These are phyloP conservation scores for Microctenopoma lineatum DNA, from an alignment of 2,797 vertebrate species.

Conservation along the genomic window DNA sequence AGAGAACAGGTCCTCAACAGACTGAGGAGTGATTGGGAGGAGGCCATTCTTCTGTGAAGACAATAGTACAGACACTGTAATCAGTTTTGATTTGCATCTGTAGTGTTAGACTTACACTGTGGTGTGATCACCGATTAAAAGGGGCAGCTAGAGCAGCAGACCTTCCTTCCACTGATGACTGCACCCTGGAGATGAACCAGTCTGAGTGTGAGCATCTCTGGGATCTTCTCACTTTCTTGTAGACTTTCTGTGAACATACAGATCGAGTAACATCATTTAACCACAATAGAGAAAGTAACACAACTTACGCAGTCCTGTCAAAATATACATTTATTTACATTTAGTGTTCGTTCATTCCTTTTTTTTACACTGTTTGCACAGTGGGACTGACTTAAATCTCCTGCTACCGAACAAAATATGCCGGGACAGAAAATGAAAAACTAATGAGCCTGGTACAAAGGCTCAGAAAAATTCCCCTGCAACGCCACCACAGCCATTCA, in stretches of 20 bases:
- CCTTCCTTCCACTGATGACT: constrained; percentile 91
- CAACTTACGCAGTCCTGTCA: neutral
- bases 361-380: neutral
- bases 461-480: constrained; percentile 1
- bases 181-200: constrained; percentile 92
- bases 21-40: constrained; percentile 82
- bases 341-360: neutral
- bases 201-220: constrained; percentile 84
- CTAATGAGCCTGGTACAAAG: neutral
- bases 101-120: constrained; percentile 8
- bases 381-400: neutral
- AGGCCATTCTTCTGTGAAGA: constrained; percentile 89
- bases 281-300: constrained; percentile 1
- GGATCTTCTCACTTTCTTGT: constrained; percentile 81
- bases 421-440: neutral
- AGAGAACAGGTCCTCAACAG: constrained; percentile 88
- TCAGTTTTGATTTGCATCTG: constrained; percentile 1
- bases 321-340: neutral
- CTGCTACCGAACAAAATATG: neutral
- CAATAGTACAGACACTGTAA: neutral
- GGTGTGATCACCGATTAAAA: constrained; percentile 7
- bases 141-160: constrained; percentile 44
- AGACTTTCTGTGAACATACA: constrained; percentile 83
- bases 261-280: neutral
- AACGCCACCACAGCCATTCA: neutral